A percentile compares a stretch with the other conserved stretches of the same genome.
Conservation (phyloP, 2,888 invertebrate species). For the Leptura quadrifasciata region DNA sequence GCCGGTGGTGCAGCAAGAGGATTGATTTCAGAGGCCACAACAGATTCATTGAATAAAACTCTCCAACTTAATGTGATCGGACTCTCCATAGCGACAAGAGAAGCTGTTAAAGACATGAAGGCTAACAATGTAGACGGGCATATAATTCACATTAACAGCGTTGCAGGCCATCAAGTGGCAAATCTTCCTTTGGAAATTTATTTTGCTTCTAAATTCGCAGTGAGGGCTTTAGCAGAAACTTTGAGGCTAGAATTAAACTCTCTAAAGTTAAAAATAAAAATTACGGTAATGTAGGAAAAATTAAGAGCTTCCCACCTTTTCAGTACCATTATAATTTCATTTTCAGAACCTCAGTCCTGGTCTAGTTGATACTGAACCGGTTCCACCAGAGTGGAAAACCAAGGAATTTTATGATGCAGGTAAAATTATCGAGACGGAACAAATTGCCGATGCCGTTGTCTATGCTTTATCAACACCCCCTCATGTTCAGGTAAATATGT, state of each 20-base stretch:
- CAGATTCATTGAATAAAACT: constrained; percentile 32
- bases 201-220: constrained; percentile 26
- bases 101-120: constrained; percentile 58
- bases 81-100: constrained; percentile 50
- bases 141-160: constrained; percentile 54
- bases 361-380: constrained; percentile 34
- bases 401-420: neutral
- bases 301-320: neutral
- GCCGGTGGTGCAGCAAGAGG: constrained; percentile 61
- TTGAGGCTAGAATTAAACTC: constrained; percentile 30
- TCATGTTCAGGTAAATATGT: constrained; percentile 13
- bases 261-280: constrained; percentile 15
- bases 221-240: constrained; percentile 26
- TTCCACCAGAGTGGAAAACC: neutral
- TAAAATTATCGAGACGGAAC: constrained; percentile 18
- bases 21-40: constrained; percentile 48
- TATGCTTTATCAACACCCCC: constrained; percentile 27
- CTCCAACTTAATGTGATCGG: constrained; percentile 13
- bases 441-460: constrained; percentile 38
- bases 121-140: too few species aligned
- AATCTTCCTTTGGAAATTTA: constrained; percentile 37
- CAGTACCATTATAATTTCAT: neutral
- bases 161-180: constrained; percentile 55
- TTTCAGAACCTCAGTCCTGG: constrained; percentile 47
- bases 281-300: constrained; percentile 13